phyloP scores from a whole-genome alignment of 2,797 vertebrate species.

The Hypotaenidia okinawae region DNA sequence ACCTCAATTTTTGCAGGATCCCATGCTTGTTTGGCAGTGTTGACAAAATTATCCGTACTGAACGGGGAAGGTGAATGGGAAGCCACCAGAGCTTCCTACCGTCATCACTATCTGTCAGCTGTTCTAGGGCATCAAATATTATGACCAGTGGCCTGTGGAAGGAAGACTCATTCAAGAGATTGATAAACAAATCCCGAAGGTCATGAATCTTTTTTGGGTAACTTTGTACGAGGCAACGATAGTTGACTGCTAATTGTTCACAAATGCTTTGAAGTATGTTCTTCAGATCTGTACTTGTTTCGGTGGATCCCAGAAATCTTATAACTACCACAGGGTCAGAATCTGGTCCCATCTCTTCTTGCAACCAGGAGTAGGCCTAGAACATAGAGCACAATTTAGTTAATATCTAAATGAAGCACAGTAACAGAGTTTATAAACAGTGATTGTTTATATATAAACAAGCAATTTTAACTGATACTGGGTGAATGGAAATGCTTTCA shows the following conservation, averaged over 20 bases:
- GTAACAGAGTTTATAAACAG: not conserved
- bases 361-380: conserved; percentile 94
- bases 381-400: conserved; percentile 70
- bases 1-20: conserved; percentile 95
- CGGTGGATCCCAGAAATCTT: conserved; percentile 93
- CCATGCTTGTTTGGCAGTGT: conserved; percentile 98
- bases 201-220: conserved; percentile 96
- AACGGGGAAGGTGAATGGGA: conserved; percentile 92
- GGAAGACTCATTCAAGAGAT: conserved; percentile 94
- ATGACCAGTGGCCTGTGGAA: conserved; percentile 93
- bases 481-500: not conserved
- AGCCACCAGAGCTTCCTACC: conserved; percentile 99
- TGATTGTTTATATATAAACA: not conserved
- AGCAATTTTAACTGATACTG: not conserved
- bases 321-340: conserved; percentile 94
- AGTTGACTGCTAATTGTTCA: conserved; percentile 96
- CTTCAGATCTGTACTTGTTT: conserved; percentile 90
- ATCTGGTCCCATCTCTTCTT: conserved; percentile 94
- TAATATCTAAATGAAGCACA: not conserved
- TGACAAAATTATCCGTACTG: conserved; percentile 93
- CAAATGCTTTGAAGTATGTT: conserved; percentile 95
- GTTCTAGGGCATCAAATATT: conserved; percentile 93
- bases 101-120: conserved; percentile 93
- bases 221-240: conserved; percentile 94
- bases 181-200: conserved; percentile 93